Base-by-base conservation (phyloP, 2,797 vertebrate species). In the Darevskia nairensis region DNA sequence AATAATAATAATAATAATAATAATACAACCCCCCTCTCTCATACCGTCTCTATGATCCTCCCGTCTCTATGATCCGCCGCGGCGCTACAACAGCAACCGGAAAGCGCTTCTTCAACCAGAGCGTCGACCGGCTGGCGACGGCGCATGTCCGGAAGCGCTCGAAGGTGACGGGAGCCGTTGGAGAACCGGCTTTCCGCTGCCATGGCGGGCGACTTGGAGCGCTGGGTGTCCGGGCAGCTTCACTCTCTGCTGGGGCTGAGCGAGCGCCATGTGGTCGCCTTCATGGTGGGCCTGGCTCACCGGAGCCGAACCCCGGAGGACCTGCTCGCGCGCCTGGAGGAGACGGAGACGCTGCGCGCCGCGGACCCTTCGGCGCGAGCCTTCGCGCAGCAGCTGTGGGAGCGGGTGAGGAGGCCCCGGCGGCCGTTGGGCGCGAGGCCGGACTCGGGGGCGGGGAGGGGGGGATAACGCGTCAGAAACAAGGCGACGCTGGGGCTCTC, bases 151-250 rank as follows among this genome's bases (percentile, higher is more conserved):
- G 61, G 76, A 32, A 82, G 41, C 4, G 19, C 50, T 55, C 1
- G 6, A n/a, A n/a, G 35, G 69, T 13, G 19, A 15, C 6, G 8
- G 6, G 19, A 23, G n/a, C 19, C 6, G 3, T 2, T 3, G 17
- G 92, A 96, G 1, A 44, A 25, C 19, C 7, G 44, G 77, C 32
- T 11, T 50, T 25, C 35, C 19, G 29, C 50, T 27, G 94, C 82
- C 86, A 94, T 86, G 92, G 97, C 98, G 96, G 97, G 97, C 1
- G 96, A 93, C 61, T 93, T 99, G 91, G 98, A 99, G 95, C 98
- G 97, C 86, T 99, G 98, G 98, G 98, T 99, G 74, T 98, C 96
- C 2, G 98, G 98, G 92, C 97, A 98, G 92, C 98, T 99, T 80
- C 98, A 99, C 85, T 95, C 97, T 75, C 97, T 99, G 94, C 96